phyloP scores from a whole-genome alignment of 37 sponge, comb jelly and placozoan genomes.

The Axinella damicornis region DNA sequence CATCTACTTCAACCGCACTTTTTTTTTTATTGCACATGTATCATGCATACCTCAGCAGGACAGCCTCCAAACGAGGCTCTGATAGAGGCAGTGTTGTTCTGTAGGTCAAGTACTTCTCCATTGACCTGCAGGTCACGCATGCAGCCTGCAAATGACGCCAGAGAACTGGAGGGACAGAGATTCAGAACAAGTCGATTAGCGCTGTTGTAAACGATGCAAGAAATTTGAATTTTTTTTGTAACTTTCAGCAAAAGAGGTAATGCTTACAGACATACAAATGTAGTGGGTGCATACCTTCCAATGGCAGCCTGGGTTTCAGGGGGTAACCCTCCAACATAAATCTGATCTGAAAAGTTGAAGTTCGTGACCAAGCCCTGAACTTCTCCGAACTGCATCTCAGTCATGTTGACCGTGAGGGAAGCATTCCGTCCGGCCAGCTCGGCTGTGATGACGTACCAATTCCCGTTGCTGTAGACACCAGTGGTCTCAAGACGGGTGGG shows the following conservation, averaged over 20 bases:
- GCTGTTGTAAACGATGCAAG: no score
- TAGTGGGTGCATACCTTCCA: neutral
- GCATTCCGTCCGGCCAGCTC: neutral
- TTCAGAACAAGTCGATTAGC: no score
- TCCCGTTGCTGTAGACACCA: constrained; percentile 20
- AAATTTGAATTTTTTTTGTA: no score
- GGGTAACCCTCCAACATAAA: constrained; percentile 44
- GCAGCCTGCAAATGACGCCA: constrained; percentile 49
- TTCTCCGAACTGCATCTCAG: neutral
- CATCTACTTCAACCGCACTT: no score
- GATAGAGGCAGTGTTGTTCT: neutral
- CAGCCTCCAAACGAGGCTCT: constrained; percentile 36
- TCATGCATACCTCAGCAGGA: constrained; percentile 23
- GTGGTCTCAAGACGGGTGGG: neutral
- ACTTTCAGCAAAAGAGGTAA: neutral
- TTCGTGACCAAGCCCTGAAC: neutral
- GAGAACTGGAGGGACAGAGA: neutral
- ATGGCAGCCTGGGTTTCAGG: neutral
- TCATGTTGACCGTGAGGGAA: constrained; percentile 12
- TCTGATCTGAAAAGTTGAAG: neutral
- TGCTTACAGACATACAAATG: neutral
- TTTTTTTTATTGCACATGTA: no score
- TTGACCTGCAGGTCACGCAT: constrained; percentile 17
- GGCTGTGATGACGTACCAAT: constrained; percentile 22
- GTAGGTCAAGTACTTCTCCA: neutral